Evolutionary conservation across 2,797 vertebrate genomes (phyloP), one percentile per base, ranked within the genome.

Genomic region (Sorex maritimensis): DNA sequence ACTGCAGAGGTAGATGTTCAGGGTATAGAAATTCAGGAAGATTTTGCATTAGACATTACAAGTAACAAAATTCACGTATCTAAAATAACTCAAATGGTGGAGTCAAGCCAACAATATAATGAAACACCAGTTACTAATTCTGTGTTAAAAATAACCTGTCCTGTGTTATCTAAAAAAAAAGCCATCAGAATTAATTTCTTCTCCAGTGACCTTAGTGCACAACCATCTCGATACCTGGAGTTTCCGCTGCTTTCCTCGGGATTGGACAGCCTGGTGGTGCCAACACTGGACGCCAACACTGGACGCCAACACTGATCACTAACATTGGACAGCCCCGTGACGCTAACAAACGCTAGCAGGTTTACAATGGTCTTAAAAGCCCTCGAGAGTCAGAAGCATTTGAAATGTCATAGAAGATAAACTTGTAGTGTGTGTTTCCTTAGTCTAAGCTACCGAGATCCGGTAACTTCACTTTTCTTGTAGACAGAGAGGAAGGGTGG

Each of bases 391-490:
- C 46, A 34, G 44, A 77, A 89, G 63, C 61, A 73, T 75, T 93
- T 96, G 81, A 52, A 61, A 24, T 95, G 67, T 44, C 24, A 69
- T 3, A 93, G 79, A 83, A 90, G 93, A 65, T 80, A 95, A 88
- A 78, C 74, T n/a, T 73, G 3, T 78, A 75, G 55, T 34, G 24
- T 44, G 28, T 93, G 23, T 58, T 9, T 85, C 52, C 49, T 81
- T 58, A 79, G 28, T 84, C n/a, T 71, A n/a, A 38, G 61, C 74
- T 28, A 69, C 34, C 44, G 30, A 71, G 58, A 73, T 26, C 77
- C 86, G 28, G 24, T 71, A 61, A 89, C 7, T 80, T 86, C 34
- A 23, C 30, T 80, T 85, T 52, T 78, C 28, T 85, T 86, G 73
- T 2, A 84, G 6, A 55, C 17, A 52, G 49, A 52, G 13, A 52